Evolutionary conservation across 2,888 invertebrate genomes (phyloP), one percentile per base, ranked within the genome.

Genomic region (Drosophila rubida): DNA sequence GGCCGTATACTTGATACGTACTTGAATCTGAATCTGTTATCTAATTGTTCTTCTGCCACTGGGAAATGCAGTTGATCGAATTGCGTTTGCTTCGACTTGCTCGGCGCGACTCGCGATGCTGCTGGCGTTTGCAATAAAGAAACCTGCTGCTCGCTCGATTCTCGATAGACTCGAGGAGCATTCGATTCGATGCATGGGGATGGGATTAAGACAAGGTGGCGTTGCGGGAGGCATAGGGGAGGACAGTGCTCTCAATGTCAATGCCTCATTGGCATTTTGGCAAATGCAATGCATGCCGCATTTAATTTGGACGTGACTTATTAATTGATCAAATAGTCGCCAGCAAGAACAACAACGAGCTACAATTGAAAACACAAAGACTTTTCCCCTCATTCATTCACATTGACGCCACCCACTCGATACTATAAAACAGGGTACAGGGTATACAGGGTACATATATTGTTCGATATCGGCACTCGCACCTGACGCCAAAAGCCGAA

Each of bases 221-320:
- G 41, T 22, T 30, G 61, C n/a, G 41, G 35, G 27, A 7, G 35
- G 11, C 16, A 8, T 35, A 41, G 16, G 44, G 41, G 14, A 19
- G 6, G 35, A 23, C 27, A 25, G n/a, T 57, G 63, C 63, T 76
- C 78, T 86, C 84, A 85, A 85, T 85, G 84, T 85, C 84, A 85
- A 85, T 85, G 88, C 69, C 84, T 85, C 88, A 86, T 83, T 88
- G 84, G 78, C 74, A 88, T 86, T 85, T 85, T 88, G 84, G 88
- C 84, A 88, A 84, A 70, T 74, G 73, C 48, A 59, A 42, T 64
- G 46, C 44, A 44, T 44, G 68, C 64, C 61, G 63, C 42, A 42
- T 68, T 61, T 64, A 23, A 58, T 63, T 70, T 53, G 72, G 64
- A 72, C 44, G 53, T 78, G 80, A 69, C 71, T 87, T 78, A 84